Conservation (phyloP, 2,888 invertebrate genomes). For the Calephelis perditalis region DNA sequence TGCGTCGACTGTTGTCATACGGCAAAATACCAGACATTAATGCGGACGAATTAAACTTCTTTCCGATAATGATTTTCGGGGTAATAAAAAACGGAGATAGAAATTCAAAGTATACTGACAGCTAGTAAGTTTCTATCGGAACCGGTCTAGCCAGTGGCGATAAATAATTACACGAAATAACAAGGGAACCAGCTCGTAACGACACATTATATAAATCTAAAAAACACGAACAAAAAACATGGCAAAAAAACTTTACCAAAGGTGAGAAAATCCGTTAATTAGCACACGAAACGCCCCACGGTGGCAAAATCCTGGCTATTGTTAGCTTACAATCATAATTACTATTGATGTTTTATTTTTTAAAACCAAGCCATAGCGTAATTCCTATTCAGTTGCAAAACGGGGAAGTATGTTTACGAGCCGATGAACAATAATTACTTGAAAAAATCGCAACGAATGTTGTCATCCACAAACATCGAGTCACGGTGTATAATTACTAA, state of each 20-base stretch:
- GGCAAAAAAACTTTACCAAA: conserved; percentile 45
- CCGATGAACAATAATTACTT: conserved; percentile 60
- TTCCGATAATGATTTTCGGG: conserved; percentile 6
- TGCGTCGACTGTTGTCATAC: neutral
- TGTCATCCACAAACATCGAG: conserved; percentile 39
- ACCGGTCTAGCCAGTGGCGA: conserved; percentile 16
- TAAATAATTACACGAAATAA: conserved; percentile 15
- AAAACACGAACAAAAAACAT: conserved; percentile 26
- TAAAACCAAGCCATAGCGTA: conserved; percentile 43
- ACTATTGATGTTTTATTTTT: conserved; percentile 60
- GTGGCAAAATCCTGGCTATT: conserved; percentile 50
- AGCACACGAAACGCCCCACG: conserved; percentile 52
- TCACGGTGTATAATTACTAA: conserved; percentile 59
- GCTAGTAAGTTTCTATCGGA: conserved; percentile 12
- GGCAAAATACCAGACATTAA: neutral
- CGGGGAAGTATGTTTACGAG: conserved; percentile 56
- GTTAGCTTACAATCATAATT: conserved; percentile 41
- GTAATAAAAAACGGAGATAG: conserved; percentile 11
- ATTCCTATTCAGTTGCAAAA: conserved; percentile 58
- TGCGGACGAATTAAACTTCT: neutral
- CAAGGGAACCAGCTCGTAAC: conserved; percentile 15
- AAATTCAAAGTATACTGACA: conserved; percentile 12
- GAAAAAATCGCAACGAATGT: conserved; percentile 36
- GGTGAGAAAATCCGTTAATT: conserved; percentile 75
- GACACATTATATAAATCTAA: conserved; percentile 16